Evolutionary conservation across 2,888 invertebrate species (phyloP), one percentile per base, ranked within the genome.

Genomic region (Drepana falcataria): DNA sequence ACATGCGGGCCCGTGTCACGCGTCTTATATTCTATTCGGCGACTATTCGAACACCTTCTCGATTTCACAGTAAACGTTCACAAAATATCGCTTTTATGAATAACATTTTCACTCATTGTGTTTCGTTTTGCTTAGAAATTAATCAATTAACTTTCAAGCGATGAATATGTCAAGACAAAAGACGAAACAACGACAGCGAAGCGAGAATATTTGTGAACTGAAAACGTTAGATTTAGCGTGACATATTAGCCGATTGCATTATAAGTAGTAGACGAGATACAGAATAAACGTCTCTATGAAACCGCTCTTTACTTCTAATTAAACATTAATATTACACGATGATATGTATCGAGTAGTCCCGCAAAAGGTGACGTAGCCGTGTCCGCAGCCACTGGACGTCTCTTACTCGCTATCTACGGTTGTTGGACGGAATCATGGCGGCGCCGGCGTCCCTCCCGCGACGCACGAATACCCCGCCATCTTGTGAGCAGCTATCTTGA

Each of bases 291-390:
- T 90, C 90, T 90, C 89, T 91, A 90, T 92, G 92, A 89, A 90
- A 90, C 88, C 84, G 87, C 81, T 85, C 81, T 83, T 84, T 87
- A 88, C 77, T 80, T 69, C 89, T 90, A 90, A 89, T 90, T 91
- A 92, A 83, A 88, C 79, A 87, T 89, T 92, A 93, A 90, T 91
- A 92, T 93, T 93, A 93, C 86, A 86, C 93, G 93, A 92, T 94
- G 94, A 94, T 94, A 93, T 93, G 93, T 93, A 93, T 92, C 92
- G 91, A 93, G 93, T 93, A 93, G 93, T 93, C 93, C 93, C 93
- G 92, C 92, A 91, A 82, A 85, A 87, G 83, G 89, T 87, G 87
- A 87, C 87, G 91, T 85, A 91, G 90, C 89, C 87, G 87, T 88
- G 90, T 90, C 88, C 89, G 83, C 87, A 89, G 89, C 89, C 88